phyloP scores from a whole-genome alignment of 1,140 invertebrate species.

The Drosophila equinoxialis region DNA sequence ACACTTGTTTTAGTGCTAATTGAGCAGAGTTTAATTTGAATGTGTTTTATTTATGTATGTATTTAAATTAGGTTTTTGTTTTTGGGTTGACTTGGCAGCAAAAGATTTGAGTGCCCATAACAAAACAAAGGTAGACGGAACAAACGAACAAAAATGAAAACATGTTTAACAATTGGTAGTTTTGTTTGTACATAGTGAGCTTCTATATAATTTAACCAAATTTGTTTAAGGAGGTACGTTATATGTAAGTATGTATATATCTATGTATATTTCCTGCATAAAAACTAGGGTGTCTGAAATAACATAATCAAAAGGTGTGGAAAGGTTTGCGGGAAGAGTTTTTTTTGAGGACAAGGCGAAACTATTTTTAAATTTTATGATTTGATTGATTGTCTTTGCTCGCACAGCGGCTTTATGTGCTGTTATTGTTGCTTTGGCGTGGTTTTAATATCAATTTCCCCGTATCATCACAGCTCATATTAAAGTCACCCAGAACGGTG shows the following conservation, averaged over 20 bases:
- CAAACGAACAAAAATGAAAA: slow-evolving; percentile 28
- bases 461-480: slow-evolving; percentile 99
- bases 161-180: slow-evolving; percentile 46
- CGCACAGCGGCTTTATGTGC: slow-evolving; percentile 42
- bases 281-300: slow-evolving; percentile 51
- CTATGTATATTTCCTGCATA: slow-evolving; percentile 21
- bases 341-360: background rate
- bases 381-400: slow-evolving; percentile 47
- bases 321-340: slow-evolving; percentile 13
- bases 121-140: slow-evolving; percentile 29
- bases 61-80: slow-evolving; percentile 31
- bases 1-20: slow-evolving; percentile 10
- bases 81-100: slow-evolving; percentile 52
- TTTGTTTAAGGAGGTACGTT: slow-evolving; percentile 25
- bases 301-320: slow-evolving; percentile 19
- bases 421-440: slow-evolving; percentile 85
- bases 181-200: slow-evolving; percentile 44
- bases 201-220: slow-evolving; percentile 69
- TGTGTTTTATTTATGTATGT: too few relatives aligned
- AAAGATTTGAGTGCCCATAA: slow-evolving; percentile 41
- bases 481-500: slow-evolving; percentile 95
- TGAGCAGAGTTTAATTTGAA: slow-evolving; percentile 34
- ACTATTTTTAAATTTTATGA: slow-evolving; percentile 37
- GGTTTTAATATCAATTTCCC: slow-evolving; percentile 95
- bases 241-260: slow-evolving; percentile 9